A percentile compares a stretch with the other conserved stretches of the same genome.
Evolutionary conservation across 2,797 vertebrate genomes (phyloP).

Genomic region (Helostoma temminkii): DNA sequence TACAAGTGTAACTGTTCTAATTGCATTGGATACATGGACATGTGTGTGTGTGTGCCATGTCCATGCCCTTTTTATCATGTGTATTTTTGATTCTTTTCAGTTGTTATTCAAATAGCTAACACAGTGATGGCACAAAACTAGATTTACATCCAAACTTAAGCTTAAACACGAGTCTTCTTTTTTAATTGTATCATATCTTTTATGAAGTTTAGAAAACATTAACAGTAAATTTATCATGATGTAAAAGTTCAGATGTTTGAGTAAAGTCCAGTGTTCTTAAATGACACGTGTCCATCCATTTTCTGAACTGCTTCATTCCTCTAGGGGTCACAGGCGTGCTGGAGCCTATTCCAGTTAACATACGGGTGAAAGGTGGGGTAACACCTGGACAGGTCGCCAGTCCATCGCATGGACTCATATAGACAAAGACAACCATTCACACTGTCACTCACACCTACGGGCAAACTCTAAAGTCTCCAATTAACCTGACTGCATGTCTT

Average conservation of each 20-base stretch:
- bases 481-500: no score
- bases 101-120: not conserved
- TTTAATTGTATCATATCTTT: not conserved
- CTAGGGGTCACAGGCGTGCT: no score
- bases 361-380: no score
- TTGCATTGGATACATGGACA: not conserved
- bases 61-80: constrained; percentile 2
- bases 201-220: not conserved
- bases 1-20: constrained; percentile 44
- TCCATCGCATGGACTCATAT: no score
- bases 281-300: no score
- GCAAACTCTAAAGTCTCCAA: no score
- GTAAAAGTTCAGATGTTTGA: not conserved
- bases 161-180: not conserved
- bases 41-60: not conserved
- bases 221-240: not conserved
- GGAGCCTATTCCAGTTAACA: no score
- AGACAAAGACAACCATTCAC: no score
- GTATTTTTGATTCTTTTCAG: not conserved
- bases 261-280: not conserved
- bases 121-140: no score
- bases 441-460: no score
- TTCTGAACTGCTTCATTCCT: no score
- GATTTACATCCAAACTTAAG: not conserved
- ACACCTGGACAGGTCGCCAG: no score